Percentiles rank a stretch among this genome's conserved stretches.
phyloP scores from a whole-genome alignment of 2,888 invertebrate genomes.

The Suillia variegata region DNA sequence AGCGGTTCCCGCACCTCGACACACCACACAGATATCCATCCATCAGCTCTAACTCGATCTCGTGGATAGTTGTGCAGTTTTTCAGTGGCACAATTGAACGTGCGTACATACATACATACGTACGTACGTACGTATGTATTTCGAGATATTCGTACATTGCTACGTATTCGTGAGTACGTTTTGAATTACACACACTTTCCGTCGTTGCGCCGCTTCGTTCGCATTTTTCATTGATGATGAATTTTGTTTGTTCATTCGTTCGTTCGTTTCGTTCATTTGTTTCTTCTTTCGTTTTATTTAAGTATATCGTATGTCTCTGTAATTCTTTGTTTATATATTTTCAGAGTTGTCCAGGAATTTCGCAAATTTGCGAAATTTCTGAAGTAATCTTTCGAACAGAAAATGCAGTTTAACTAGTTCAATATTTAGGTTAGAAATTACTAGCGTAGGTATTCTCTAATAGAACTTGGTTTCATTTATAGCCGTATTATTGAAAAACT shows the following conservation, averaged over 20 bases:
- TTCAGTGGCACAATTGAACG: background rate
- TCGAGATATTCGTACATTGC: too few relatives aligned
- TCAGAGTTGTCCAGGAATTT: background rate
- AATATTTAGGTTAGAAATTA: too few relatives aligned
- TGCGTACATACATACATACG: too few relatives aligned
- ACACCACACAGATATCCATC: too few relatives aligned
- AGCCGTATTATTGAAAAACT: too few relatives aligned
- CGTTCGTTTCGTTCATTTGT: background rate
- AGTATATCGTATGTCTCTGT: background rate
- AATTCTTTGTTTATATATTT: background rate
- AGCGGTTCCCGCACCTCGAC: too few relatives aligned
- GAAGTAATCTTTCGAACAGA: background rate
- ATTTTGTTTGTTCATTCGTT: too few relatives aligned
- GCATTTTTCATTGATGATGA: conserved; percentile 6
- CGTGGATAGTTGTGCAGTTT: background rate
- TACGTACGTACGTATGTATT: too few relatives aligned
- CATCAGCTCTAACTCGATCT: too few relatives aligned
- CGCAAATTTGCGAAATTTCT: background rate
- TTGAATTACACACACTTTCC: background rate
- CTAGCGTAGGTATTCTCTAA: too few relatives aligned
- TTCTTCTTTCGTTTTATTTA: background rate
- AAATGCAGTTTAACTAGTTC: too few relatives aligned
- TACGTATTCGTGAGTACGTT: background rate
- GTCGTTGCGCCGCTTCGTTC: background rate
- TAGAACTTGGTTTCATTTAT: too few relatives aligned